These are phyloP conservation scores for Drosophila kikkawai DNA, from an alignment of 1,140 invertebrate genomes.

Conservation along the genomic window DNA sequence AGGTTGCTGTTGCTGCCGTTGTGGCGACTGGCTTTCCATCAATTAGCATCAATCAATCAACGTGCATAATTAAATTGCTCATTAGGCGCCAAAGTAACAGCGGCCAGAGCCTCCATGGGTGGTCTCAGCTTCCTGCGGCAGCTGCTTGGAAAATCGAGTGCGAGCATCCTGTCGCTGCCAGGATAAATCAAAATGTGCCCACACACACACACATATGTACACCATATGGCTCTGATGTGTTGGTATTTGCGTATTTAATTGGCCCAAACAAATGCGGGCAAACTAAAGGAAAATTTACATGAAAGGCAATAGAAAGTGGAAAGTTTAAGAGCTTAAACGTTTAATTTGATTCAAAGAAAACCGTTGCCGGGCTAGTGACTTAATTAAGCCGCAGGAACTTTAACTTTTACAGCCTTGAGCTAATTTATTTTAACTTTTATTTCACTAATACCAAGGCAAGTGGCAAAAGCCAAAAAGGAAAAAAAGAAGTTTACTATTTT, in stretches of 20 bases:
- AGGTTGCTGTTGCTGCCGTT: neutral
- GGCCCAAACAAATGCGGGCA: slow-evolving; percentile 21
- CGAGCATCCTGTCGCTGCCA: slow-evolving; percentile 5
- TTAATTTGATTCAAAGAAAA: slow-evolving; percentile 11
- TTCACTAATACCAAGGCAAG: neutral
- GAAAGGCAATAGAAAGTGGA: neutral
- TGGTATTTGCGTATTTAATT: slow-evolving; percentile 41
- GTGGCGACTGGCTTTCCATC: slow-evolving; percentile 25
- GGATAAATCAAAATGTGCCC: slow-evolving; percentile 34
- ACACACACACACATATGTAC: neutral
- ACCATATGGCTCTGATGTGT: slow-evolving; percentile 8
- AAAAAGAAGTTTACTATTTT: neutral
- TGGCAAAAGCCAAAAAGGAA: neutral
- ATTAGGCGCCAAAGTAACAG: slow-evolving; percentile 57
- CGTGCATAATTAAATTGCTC: slow-evolving; percentile 75
- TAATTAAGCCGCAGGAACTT: slow-evolving; percentile 16
- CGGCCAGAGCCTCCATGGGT: slow-evolving; percentile 21
- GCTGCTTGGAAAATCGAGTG: slow-evolving; percentile 7
- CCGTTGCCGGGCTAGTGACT: neutral
- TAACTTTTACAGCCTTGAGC: slow-evolving; percentile 1
- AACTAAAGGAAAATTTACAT: slow-evolving; percentile 24
- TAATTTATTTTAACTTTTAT: slow-evolving; percentile 13
- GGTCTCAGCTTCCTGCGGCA: slow-evolving; percentile 18
- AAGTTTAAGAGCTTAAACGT: slow-evolving; percentile 15
- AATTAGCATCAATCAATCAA: slow-evolving; percentile 76